Conservation (phyloP, 1,140 invertebrate species). For the Zelostemma sp. region DNA sequence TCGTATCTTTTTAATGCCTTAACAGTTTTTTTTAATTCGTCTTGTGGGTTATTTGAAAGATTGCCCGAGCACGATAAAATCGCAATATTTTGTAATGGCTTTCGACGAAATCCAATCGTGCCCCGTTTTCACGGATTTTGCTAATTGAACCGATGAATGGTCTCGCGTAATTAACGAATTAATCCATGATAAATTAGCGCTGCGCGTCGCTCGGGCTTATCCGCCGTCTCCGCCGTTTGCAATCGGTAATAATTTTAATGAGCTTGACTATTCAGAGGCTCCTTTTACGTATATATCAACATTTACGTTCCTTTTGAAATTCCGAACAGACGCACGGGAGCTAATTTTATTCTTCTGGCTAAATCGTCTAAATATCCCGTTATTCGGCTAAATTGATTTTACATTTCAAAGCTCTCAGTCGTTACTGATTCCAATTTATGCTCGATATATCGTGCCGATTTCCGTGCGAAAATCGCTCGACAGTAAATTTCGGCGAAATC, state of each 20-base stretch:
- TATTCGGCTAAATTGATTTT: neutral
- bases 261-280: too few species aligned
- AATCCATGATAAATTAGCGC: slow-evolving; percentile 53
- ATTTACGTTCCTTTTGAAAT: slow-evolving; percentile 45
- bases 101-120: neutral
- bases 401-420: neutral
- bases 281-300: too few species aligned
- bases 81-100: too few species aligned
- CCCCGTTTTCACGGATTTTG: slow-evolving; percentile 23
- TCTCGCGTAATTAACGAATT: slow-evolving; percentile 51
- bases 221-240: slow-evolving; percentile 38
- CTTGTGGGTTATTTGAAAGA: too few species aligned
- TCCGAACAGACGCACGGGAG: slow-evolving; percentile 19
- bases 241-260: slow-evolving; percentile 56
- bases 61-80: too few species aligned
- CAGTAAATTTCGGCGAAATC: too few species aligned
- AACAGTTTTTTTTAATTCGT: too few species aligned
- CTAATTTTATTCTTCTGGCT: slow-evolving; percentile 25
- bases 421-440: neutral
- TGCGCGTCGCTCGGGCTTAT: slow-evolving; percentile 44
- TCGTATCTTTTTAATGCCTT: too few species aligned
- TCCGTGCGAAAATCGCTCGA: neutral
- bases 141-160: slow-evolving; percentile 53
- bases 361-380: neutral
- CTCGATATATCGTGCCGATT: neutral